Conservation (phyloP, 2,113 vertebrate genomes). For the Synodontis membranacea region DNA sequence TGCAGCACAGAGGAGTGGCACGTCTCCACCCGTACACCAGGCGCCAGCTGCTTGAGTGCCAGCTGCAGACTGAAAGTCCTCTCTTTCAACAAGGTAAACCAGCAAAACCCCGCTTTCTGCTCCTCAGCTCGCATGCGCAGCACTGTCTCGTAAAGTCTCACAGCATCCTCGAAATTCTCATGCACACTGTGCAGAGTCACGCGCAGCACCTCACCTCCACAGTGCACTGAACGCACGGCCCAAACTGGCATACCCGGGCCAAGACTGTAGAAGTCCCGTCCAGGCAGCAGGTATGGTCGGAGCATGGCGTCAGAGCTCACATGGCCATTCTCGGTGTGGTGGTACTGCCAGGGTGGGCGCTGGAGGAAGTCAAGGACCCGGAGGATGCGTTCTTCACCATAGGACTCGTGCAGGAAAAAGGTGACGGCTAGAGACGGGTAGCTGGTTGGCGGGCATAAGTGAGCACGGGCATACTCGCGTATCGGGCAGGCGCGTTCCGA, state of each 20-base stretch:
- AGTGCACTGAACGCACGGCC: conserved; percentile 81
- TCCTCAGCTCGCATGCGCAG: conserved; percentile 76
- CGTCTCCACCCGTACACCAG: conserved; percentile 74
- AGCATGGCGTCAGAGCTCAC: conserved; percentile 51
- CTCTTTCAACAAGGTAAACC: conserved; percentile 74
- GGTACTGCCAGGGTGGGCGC: conserved; percentile 82
- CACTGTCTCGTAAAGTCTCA: conserved; percentile 86
- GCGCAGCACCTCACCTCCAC: conserved; percentile 80
- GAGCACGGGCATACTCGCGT: conserved; percentile 57
- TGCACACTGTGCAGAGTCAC: conserved; percentile 85
- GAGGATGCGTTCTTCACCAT: conserved; percentile 83
- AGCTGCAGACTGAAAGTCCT: conserved; percentile 78
- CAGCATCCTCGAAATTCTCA: conserved; percentile 86
- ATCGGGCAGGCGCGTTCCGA: conserved; percentile 77
- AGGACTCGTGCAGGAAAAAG: conserved; percentile 82
- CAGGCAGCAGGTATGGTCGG: conserved; percentile 64
- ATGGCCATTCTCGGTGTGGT: conserved; percentile 69
- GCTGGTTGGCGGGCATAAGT: conserved; percentile 60
- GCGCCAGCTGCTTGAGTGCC: conserved; percentile 84
- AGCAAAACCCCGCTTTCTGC: conserved; percentile 78
- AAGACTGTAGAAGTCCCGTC: conserved; percentile 84
- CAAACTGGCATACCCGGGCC: conserved; percentile 87
- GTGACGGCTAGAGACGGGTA: conserved; percentile 87
- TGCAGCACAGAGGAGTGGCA: conserved; percentile 82
- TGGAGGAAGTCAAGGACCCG: conserved; percentile 83